Evolutionary conservation across 2,888 invertebrate species (phyloP).

Genomic region (Thymelicus lineola): DNA sequence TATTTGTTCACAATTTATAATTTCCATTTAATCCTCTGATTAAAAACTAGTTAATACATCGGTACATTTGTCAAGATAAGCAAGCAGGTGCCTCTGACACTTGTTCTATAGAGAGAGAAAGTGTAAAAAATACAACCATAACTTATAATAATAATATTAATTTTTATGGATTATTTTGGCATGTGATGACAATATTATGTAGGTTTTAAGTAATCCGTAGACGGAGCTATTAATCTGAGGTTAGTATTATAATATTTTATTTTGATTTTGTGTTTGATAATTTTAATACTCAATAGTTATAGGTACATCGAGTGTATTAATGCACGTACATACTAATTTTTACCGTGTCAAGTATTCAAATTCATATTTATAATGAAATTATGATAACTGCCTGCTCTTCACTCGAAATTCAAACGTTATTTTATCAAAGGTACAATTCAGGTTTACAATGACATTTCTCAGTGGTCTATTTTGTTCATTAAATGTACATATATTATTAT

Average conservation of each 20-base stretch:
- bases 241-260: not conserved
- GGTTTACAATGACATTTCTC: too few relatives aligned
- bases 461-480: too few relatives aligned
- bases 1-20: slow-evolving; percentile 27
- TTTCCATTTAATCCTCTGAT: slow-evolving; percentile 27
- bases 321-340: too few relatives aligned
- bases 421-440: too few relatives aligned
- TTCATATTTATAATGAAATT: too few relatives aligned
- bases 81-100: slow-evolving; percentile 15
- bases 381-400: too few relatives aligned
- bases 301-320: too few relatives aligned
- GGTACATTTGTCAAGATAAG: slow-evolving; percentile 34
- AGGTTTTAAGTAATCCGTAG: slow-evolving; percentile 10
- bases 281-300: too few relatives aligned
- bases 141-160: slow-evolving; percentile 8
- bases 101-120: slow-evolving; percentile 22
- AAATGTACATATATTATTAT: too few relatives aligned
- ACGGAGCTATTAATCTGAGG: slow-evolving; percentile 3
- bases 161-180: slow-evolving; percentile 14
- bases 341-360: too few relatives aligned
- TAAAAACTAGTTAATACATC: slow-evolving; percentile 31
- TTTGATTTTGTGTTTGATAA: not conserved
- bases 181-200: slow-evolving; percentile 18
- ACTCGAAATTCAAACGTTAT: too few relatives aligned
- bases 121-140: slow-evolving; percentile 16